Base-by-base conservation (phyloP, 2,888 invertebrate species). In the Loripinus fragilis region DNA sequence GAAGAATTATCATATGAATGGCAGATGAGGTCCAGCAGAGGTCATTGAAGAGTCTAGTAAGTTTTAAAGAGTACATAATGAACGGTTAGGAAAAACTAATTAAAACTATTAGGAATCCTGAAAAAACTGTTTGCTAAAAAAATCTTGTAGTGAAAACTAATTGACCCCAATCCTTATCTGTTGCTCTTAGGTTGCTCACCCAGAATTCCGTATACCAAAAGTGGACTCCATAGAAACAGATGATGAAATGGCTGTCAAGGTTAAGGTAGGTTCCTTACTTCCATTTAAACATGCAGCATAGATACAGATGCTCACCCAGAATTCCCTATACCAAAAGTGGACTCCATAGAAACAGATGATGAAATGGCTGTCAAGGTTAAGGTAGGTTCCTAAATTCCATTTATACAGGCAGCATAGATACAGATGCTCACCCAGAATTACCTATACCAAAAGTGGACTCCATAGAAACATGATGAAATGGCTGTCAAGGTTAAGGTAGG, bases 281-380 rank as follows among this genome's bases (percentile, higher is more conserved):
- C n/a, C n/a, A n/a, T n/a, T n/a, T n/a, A n/a, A n/a, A n/a, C n/a
- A 60, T 84, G 80, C 25, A 88, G 87, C 45, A 85, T 83, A 30
- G 90, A 91, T 71, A 91, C 90, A 15, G 90, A 91, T 76, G 90
- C 91, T 28, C 91, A 91, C n/a, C n/a, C n/a, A n/a, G n/a, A n/a
- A n/a, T n/a, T n/a, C n/a, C n/a, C n/a, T n/a, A n/a, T n/a, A n/a
- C n/a, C n/a, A n/a, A n/a, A n/a, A n/a, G n/a, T n/a, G n/a, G n/a
- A n/a, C n/a, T n/a, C n/a, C n/a, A n/a, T n/a, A n/a, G n/a, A n/a
- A n/a, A n/a, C n/a, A 77, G 78, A 48, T 72, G 76, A 78, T 50
- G 38, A 33, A 64, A 65, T 55, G 23, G 70, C 25, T 48, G 66
- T 80, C 42, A 83, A 83, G 78, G 80, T 80, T 64, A 80, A 80